A percentile compares a stretch with the other conserved stretches of the same genome.
phyloP scores from a whole-genome alignment of 1,140 invertebrate species.

The Bemisia tabaci region DNA sequence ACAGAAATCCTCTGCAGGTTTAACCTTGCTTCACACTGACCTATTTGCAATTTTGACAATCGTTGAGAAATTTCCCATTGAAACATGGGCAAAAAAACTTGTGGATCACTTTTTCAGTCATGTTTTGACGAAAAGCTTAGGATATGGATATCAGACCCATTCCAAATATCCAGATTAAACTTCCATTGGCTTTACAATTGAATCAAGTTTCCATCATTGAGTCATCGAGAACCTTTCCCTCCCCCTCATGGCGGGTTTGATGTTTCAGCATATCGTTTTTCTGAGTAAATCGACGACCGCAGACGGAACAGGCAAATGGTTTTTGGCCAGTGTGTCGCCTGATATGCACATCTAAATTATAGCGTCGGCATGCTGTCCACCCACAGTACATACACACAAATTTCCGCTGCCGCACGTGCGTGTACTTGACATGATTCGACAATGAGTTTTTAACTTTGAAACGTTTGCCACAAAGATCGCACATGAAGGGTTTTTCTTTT shows the following conservation, averaged over 20 bases:
- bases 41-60: too few relatives aligned
- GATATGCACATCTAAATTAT: constrained; percentile 39
- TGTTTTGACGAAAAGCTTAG: too few relatives aligned
- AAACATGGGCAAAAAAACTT: too few relatives aligned
- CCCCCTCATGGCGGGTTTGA: constrained; percentile 25
- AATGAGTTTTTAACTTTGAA: constrained; percentile 4
- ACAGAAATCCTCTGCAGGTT: too few relatives aligned
- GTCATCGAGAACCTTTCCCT: too few relatives aligned
- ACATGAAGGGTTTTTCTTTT: constrained; percentile 17
- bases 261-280: constrained; percentile 33
- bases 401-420: background rate
- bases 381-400: background rate
- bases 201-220: too few relatives aligned
- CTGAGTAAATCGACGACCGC: constrained; percentile 37
- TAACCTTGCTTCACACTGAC: too few relatives aligned
- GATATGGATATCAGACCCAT: too few relatives aligned
- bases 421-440: background rate
- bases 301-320: constrained; percentile 55
- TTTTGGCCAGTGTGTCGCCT: constrained; percentile 59
- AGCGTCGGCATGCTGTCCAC: constrained; percentile 27
- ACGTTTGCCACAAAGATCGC: constrained; percentile 17
- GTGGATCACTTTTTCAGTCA: too few relatives aligned
- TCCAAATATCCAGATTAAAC: too few relatives aligned
- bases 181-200: too few relatives aligned
- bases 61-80: too few relatives aligned